A percentile compares a stretch with the other conserved stretches of the same genome.
phyloP scores from a whole-genome alignment of 1,140 invertebrate species.

The Dolichoris vasculosae region DNA sequence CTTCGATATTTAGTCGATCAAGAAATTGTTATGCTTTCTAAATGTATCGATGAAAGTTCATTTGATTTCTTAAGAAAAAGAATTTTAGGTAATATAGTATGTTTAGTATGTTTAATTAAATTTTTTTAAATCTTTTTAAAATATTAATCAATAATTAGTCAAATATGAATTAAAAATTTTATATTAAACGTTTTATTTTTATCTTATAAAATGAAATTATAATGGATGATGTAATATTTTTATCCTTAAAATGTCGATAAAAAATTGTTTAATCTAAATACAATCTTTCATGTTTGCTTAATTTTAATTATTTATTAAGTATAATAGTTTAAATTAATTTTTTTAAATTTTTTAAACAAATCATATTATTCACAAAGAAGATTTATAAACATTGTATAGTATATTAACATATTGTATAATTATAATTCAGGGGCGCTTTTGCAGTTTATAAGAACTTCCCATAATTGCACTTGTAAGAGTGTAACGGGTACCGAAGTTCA shows the following conservation, averaged over 20 bases:
- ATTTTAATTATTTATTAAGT: not conserved
- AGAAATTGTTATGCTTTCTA: slow-evolving; percentile 76
- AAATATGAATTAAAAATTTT: not conserved
- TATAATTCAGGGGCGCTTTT: slow-evolving; percentile 60
- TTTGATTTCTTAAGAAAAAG: slow-evolving; percentile 77
- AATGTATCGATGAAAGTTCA: slow-evolving; percentile 72
- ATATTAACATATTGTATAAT: slow-evolving; percentile 12
- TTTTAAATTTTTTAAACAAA: not conserved
- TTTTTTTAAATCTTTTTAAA: no score
- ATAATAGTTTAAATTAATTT: not conserved
- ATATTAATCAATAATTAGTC: no score
- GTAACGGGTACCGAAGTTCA: slow-evolving; percentile 43
- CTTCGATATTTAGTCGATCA: slow-evolving; percentile 77
- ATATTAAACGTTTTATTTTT: not conserved
- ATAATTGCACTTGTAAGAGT: slow-evolving; percentile 59
- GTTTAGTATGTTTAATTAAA: not conserved
- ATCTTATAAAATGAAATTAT: not conserved
- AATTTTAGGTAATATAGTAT: slow-evolving; percentile 70
- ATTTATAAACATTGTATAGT: slow-evolving; percentile 13
- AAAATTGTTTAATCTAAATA: not conserved
- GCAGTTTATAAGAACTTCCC: slow-evolving; percentile 55
- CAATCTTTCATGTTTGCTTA: not conserved
- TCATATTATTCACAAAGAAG: not conserved
- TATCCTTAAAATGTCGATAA: not conserved
- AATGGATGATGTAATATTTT: not conserved